Conservation (phyloP, 2,113 vertebrate genomes). For the Perca fluviatilis region DNA sequence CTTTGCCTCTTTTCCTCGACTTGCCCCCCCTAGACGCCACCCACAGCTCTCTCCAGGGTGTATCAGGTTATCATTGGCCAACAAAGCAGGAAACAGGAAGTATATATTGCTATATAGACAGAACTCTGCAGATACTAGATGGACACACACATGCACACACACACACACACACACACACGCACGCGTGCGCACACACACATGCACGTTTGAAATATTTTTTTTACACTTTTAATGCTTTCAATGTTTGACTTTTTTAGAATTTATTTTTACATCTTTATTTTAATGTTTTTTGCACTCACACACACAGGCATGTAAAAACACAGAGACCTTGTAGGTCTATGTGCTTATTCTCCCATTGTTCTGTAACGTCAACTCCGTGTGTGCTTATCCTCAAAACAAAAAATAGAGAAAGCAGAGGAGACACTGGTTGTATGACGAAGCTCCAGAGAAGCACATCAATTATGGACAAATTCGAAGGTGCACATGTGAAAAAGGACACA, state of each 20-base stretch:
- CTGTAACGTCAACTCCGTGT: no score
- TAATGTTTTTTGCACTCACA: background rate
- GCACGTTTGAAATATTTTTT: background rate
- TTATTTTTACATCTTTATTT: no score
- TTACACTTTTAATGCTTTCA: no score
- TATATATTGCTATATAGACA: constrained; percentile 58
- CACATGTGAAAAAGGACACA: background rate
- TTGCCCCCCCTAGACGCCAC: constrained; percentile 7
- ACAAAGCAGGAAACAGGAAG: constrained; percentile 76
- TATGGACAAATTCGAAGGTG: background rate
- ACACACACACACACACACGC: constrained; percentile 10
- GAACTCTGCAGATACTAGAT: constrained; percentile 55
- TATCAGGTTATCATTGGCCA: constrained; percentile 75
- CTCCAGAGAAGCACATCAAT: background rate
- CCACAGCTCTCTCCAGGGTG: constrained; percentile 65
- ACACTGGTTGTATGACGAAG: background rate
- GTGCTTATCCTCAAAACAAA: background rate
- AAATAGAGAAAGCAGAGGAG: background rate
- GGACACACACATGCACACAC: constrained; percentile 20
- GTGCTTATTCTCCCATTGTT: no score
- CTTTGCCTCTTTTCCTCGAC: constrained; percentile 21
- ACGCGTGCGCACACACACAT: background rate
- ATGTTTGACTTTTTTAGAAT: no score
- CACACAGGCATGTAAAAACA: no score
- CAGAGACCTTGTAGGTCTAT: no score